Conservation (phyloP, 2,888 invertebrate species). For the Macroteleia sp. region DNA sequence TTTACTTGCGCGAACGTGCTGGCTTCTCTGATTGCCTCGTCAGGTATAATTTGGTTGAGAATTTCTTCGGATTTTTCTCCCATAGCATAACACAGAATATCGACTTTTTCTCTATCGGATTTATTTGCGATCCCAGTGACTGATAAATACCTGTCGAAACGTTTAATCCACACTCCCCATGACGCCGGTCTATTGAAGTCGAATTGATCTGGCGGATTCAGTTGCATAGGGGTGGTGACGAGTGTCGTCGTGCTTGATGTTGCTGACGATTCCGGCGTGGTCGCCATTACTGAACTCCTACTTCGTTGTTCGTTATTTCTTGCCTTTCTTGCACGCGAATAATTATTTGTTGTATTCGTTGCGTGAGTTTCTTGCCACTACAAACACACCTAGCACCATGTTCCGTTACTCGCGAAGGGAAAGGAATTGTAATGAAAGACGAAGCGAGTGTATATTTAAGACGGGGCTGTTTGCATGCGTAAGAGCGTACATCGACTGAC, state of each 20-base stretch:
- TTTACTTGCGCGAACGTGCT: not conserved
- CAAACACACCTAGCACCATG: not conserved
- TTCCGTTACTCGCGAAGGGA: no score
- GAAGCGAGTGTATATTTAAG: no score
- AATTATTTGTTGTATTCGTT: no score
- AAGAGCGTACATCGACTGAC: no score
- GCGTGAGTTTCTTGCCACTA: no score
- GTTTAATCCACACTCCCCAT: constrained; percentile 44
- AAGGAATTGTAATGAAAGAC: no score
- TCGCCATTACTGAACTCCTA: no score
- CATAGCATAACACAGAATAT: constrained; percentile 67
- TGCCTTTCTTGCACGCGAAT: no score
- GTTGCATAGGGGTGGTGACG: not conserved
- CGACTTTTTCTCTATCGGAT: constrained; percentile 60
- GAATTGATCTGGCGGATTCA: constrained; percentile 33
- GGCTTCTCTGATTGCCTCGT: not conserved
- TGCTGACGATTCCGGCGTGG: no score
- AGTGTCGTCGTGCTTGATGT: not conserved
- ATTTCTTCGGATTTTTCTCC: constrained; percentile 67
- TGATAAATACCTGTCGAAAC: constrained; percentile 53
- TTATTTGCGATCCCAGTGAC: constrained; percentile 28
- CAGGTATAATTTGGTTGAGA: constrained; percentile 23
- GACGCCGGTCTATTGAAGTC: constrained; percentile 49
- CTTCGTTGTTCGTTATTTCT: no score
- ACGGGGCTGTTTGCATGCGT: no score